phyloP scores from a whole-genome alignment of 2,113 vertebrate species.

The Lophochroa leadbeateri region DNA sequence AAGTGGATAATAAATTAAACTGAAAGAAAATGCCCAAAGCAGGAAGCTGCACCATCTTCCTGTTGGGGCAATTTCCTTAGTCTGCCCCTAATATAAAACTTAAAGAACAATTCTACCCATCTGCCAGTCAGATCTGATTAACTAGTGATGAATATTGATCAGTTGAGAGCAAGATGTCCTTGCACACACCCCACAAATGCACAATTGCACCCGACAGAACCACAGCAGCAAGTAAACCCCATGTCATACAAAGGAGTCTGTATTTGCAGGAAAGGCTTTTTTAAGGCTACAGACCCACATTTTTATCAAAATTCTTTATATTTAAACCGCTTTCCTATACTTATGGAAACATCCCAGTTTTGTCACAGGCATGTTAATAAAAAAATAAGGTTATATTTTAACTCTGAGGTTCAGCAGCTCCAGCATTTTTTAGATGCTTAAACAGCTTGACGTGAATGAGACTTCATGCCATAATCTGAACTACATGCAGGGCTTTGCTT shows the following conservation, averaged over 20 bases:
- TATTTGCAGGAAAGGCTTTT: background rate
- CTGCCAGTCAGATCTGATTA: background rate
- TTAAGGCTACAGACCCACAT: background rate
- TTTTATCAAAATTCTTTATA: background rate
- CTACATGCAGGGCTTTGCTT: background rate
- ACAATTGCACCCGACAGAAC: background rate
- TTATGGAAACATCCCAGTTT: background rate
- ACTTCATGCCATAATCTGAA: background rate
- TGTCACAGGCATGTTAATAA: rapidly evolving
- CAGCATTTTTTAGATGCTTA: background rate
- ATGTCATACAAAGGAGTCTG: background rate
- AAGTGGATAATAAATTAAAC: background rate
- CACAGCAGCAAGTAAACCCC: background rate
- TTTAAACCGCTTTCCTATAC: background rate
- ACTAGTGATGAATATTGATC: rapidly evolving
- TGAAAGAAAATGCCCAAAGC: background rate
- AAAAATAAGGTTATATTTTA: background rate
- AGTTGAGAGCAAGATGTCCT: background rate
- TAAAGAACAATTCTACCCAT: background rate
- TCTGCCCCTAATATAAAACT: background rate
- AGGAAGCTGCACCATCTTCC: background rate
- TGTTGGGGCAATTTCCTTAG: background rate
- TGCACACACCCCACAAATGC: rapidly evolving
- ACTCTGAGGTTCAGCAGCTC: background rate
- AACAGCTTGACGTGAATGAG: background rate